A percentile compares a stretch with the other conserved stretches of the same genome.
Evolutionary conservation across 2,797 vertebrate genomes (phyloP).

Genomic region (Artibeus jamaicensis): DNA sequence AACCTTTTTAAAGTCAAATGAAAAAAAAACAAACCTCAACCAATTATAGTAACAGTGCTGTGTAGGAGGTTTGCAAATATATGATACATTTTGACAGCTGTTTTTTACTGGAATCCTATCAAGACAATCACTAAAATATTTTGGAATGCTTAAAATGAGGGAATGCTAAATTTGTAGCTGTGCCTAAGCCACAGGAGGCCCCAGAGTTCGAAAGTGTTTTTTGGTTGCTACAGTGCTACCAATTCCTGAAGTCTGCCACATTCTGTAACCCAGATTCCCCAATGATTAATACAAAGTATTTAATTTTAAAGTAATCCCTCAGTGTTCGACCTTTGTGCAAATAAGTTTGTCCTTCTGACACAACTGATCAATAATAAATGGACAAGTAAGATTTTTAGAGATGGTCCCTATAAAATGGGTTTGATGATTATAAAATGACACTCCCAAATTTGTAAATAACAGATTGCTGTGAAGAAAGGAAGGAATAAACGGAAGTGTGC

Average conservation of each 20-base stretch:
- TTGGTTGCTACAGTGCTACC: constrained; percentile 1
- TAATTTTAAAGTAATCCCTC: neutral
- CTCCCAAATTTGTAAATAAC: neutral
- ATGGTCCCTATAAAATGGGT: neutral
- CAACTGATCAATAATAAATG: neutral
- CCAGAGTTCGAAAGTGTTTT: neutral
- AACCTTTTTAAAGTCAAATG: constrained; percentile 86
- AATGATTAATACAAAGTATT: neutral
- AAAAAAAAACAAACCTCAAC: constrained; percentile 80
- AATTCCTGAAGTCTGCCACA: neutral
- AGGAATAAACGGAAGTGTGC: neutral
- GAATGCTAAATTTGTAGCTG: constrained; percentile 56
- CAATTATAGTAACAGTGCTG: constrained; percentile 86
- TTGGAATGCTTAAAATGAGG: constrained; percentile 66
- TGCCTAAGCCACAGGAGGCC: neutral
- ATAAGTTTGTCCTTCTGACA: neutral
- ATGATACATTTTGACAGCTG: constrained; percentile 81
- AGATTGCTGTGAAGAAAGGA: neutral
- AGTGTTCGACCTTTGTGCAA: neutral
- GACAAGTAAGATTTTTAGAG: neutral
- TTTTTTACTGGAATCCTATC: constrained; percentile 79
- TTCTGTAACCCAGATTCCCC: neutral
- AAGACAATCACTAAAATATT: constrained; percentile 75
- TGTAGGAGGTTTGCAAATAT: constrained; percentile 83
- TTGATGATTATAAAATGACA: neutral